Evolutionary conservation across 2,888 invertebrate species (phyloP), one percentile per base, ranked within the genome.

Genomic region (Lasioglossum calceatum): DNA sequence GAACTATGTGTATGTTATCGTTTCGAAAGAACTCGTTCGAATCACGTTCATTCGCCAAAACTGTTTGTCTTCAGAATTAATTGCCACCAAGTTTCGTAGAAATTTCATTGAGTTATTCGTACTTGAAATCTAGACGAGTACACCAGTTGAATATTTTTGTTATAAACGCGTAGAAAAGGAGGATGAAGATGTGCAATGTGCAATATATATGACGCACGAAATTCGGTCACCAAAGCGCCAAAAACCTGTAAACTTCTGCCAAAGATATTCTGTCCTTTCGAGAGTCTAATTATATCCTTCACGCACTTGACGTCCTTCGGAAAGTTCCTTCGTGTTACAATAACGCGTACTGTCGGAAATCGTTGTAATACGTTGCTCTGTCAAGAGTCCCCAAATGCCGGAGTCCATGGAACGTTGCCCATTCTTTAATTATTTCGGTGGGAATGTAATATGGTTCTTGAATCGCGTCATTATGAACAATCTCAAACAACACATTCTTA

Each of bases 221-320:
- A 77, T 74, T 73, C 78, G 82, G 81, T 89, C 86, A 89, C 78
- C 77, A 58, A 77, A 86, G 87, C 81, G 90, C 87, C 87, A 87
- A 58, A 44, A 84, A 89, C 78, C 84, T 88, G 77, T 47, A 54
- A 90, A 50, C 73, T 82, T 85, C 74, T 84, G 88, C 85, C 90
- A 91, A 89, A 91, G 71, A 88, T 58, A 86, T 79, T 92, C 92
- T 92, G 92, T 91, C 91, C 90, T 90, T 76, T 88, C 82, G 85
- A 81, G 73, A 84, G 88, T 79, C 61, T 74, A 81, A 82, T 42
- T 82, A 80, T 85, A 80, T 85, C 88, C 86, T 89, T 89, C 86
- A 44, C 12, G 76, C 76, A 90, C 88, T 87, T 90, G 70, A 85
- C 92, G 92, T 93, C 93, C 93, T 92, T 92, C 81, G 67, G 64